A percentile compares a stretch with the other conserved stretches of the same genome.
phyloP scores from a whole-genome alignment of 2,113 vertebrate genomes.

The Neotoma lepida region DNA sequence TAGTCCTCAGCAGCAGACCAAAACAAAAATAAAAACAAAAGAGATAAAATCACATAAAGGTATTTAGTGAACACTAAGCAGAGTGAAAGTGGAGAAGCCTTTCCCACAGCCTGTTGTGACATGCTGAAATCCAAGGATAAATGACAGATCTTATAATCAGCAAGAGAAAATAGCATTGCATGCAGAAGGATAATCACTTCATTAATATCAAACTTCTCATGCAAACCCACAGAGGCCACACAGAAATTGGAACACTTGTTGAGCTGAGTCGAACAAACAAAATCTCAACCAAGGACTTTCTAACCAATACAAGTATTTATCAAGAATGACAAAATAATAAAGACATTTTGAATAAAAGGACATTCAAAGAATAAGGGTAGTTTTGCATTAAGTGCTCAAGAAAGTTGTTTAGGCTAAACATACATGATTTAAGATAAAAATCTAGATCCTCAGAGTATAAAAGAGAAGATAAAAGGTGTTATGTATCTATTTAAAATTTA shows the following conservation, averaged over 20 bases:
- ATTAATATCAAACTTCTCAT: slow-evolving; percentile 23
- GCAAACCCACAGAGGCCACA: not conserved
- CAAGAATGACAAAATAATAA: slow-evolving; percentile 16
- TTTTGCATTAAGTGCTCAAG: not conserved
- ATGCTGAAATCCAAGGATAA: slow-evolving; percentile 9
- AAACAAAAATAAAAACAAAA: not conserved
- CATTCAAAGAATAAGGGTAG: not conserved
- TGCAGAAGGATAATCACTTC: not conserved
- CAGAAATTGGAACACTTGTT: not conserved
- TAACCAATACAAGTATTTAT: not conserved
- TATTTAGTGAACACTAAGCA: not conserved
- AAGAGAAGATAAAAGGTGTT: not conserved
- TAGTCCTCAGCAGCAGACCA: not conserved
- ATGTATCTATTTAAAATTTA: not conserved
- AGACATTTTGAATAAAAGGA: not conserved
- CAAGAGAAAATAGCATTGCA: not conserved
- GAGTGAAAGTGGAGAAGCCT: not conserved
- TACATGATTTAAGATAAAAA: not conserved
- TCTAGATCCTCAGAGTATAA: not conserved
- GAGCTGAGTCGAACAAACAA: not conserved
- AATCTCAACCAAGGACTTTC: not conserved
- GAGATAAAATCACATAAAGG: not conserved
- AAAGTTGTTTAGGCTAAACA: not conserved
- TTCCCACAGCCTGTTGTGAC: not conserved
- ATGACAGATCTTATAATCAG: not conserved